Conservation (phyloP, 2,888 invertebrate genomes). For the Petrolisthes manimaculis region DNA sequence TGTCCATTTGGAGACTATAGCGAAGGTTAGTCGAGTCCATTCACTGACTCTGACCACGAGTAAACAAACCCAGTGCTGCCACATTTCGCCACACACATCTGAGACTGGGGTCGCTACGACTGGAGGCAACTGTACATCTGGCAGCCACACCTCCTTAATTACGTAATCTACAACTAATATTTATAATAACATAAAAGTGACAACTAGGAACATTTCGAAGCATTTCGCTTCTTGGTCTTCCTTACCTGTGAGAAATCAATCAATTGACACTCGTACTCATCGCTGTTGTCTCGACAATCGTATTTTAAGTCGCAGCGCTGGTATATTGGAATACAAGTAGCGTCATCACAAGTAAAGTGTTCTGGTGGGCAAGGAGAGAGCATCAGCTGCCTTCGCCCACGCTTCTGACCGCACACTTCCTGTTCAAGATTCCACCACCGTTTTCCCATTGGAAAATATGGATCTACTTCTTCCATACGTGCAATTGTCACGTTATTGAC, state of each 20-base stretch:
- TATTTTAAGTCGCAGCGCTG: slow-evolving; percentile 65
- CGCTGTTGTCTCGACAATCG: slow-evolving; percentile 64
- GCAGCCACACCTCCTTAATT: no score
- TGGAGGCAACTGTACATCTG: no score
- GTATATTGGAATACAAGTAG: slow-evolving; percentile 57
- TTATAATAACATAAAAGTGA: no score
- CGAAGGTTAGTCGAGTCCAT: no score
- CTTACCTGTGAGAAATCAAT: slow-evolving; percentile 46
- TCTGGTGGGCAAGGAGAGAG: slow-evolving; percentile 55
- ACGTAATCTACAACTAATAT: no score
- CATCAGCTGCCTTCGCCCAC: slow-evolving; percentile 37
- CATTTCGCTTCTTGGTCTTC: no score
- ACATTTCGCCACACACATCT: no score
- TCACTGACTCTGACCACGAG: no score
- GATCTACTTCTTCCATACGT: slow-evolving; percentile 43
- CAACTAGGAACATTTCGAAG: no score
- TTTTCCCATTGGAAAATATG: slow-evolving; percentile 62
- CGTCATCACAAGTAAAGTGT: slow-evolving; percentile 62
- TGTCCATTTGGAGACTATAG: no score
- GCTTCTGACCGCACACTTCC: slow-evolving; percentile 55
- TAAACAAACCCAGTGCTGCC: no score
- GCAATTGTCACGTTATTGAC: slow-evolving; percentile 46
- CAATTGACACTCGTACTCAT: slow-evolving; percentile 54
- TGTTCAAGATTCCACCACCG: slow-evolving; percentile 49
- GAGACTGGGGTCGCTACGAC: no score